Evolutionary conservation across 2,113 vertebrate genomes (phyloP), one percentile per base, ranked within the genome.

Genomic region (Chamaetylas fuelleborni): DNA sequence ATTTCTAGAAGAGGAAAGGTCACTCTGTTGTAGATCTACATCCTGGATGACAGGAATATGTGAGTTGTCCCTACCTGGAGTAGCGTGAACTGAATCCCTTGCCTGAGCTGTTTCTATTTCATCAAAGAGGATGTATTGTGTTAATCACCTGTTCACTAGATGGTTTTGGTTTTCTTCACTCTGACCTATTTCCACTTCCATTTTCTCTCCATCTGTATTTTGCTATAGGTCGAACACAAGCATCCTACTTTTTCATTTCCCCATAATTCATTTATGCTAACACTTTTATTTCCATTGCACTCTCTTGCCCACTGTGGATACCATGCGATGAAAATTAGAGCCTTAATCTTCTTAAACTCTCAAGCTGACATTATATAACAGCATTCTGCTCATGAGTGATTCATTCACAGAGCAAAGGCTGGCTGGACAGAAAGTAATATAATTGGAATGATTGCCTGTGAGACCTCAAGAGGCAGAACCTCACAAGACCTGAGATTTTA

Each of bases 351-450:
- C 88, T 66, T 72, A 54, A 76, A 73, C 33, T 88, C 81, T 73
- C 62, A 88, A 51, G 31, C 34, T 88, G 24, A 72, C 69, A 58
- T 40, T 90, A 57, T 42, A 40, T 53, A 92, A 85, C 1, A 2
- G 19, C 36, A 56, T 73, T 92, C 76, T 73, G 45, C 10, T 95
- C 74, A n/a, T 43, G 33, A 88, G 66, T 19, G 62, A 76, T 45
- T 90, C 42, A 58, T 56, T 81, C 8, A 8, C 36, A 93, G 58
- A 87, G 74, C 17, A 25, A 95, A 95, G 83, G 70, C 73, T 95
- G 92, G 79, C 81, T 95, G 61, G 78, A 96, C 78, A 93, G 65
- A 96, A 91, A 93, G 60, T 77, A 84, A 90, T 53, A 77, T 60
- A 86, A 92, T 96, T 95, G 89, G 45, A 87, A 29, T 92, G 53